These are phyloP conservation scores for Pseudoips prasinana DNA, from an alignment of 2,888 invertebrate genomes.

Conservation along the genomic window DNA sequence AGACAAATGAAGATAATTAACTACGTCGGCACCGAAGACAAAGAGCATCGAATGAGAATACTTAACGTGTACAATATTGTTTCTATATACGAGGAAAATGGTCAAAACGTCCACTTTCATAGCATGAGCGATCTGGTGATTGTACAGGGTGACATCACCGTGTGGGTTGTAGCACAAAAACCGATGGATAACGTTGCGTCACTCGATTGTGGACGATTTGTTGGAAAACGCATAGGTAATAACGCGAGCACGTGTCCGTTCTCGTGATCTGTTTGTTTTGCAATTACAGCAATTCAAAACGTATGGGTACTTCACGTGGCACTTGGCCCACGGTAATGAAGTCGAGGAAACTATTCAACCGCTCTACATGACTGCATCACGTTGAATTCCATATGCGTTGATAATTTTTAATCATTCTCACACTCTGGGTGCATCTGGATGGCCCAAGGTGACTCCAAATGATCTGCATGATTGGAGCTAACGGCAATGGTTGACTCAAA, in stretches of 20 bases:
- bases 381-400: too few species aligned
- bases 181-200: slow-evolving; percentile 49
- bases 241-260: slow-evolving; percentile 41
- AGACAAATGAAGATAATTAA: too few species aligned
- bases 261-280: slow-evolving; percentile 30
- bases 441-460: too few species aligned
- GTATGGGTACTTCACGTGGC: slow-evolving; percentile 8
- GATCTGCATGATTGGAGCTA: too few species aligned
- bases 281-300: slow-evolving; percentile 9
- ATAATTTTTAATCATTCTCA: too few species aligned
- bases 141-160: slow-evolving; percentile 56
- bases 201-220: slow-evolving; percentile 39
- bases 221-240: slow-evolving; percentile 38
- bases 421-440: too few species aligned
- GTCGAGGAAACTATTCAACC: too few species aligned
- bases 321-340: slow-evolving; percentile 1
- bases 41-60: too few species aligned
- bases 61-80: too few species aligned
- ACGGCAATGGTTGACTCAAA: too few species aligned
- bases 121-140: slow-evolving; percentile 28
- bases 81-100: slow-evolving; percentile 9
- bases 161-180: slow-evolving; percentile 53
- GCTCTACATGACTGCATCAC: too few species aligned
- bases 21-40: too few species aligned
- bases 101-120: slow-evolving; percentile 24